Base-by-base conservation (phyloP, 1,140 invertebrate species). In the Pogonomyrmex californicus region DNA sequence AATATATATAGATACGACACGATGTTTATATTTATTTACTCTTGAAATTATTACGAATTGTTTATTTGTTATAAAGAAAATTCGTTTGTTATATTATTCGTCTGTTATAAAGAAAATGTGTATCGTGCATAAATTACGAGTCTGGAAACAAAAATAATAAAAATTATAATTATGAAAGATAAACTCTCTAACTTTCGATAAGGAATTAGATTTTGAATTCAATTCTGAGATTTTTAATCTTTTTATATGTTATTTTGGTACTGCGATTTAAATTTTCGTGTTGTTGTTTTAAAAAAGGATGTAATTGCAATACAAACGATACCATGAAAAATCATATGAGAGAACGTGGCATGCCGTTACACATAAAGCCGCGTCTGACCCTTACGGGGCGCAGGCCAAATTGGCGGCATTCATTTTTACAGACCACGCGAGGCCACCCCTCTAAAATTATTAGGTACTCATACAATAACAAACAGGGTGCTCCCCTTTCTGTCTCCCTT, bases 401-500 rank as follows among this genome's bases (percentile, higher is more conserved):
- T 90, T 90, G 75, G 41, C 65, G 51, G 33, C 51, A 78, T 33
- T 79, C 63, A 88, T 78, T 83, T 83, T 83, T 83, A 83, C 56
- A 62, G 44, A 83, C 70, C 79, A 83, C 87, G 81, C 87, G 58
- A 82, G 47, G n/a, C 81, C 51, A 77, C 88, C 87, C 88, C 62
- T 75, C 70, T 70, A 56, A 86, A 90, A 78, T 89, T 83, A 89
- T 89, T 89, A 89, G 66, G 71, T 73, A 36, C 65, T 44, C 44
- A 44, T 83, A 65, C 44, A 38, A 68, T 56, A 68, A 73, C 65
- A 86, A 90, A 71, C 54, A 75, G 79, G 30, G 23, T 68, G 23
- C 10, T 10, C 10, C 14, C 38, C 47, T 51, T 1, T 36, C 41
- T 33, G 12, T 23, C 10, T 60, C n/a, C n/a, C 86, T 56, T 9